Evolutionary conservation across 2,888 invertebrate species (phyloP).

Genomic region (Liposcelis brunnea): DNA sequence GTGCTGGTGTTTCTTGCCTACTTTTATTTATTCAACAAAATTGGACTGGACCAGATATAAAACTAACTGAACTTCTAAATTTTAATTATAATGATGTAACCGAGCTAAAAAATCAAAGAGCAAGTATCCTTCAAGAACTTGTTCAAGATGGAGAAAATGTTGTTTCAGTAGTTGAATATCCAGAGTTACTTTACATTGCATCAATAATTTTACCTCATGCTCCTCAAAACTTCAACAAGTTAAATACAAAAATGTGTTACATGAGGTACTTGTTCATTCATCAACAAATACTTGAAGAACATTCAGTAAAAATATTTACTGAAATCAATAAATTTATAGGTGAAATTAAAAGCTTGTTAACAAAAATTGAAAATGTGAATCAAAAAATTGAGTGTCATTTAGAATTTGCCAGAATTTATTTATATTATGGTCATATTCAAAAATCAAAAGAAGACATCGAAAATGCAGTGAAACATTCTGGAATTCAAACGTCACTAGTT

Average conservation of each 20-base stretch:
- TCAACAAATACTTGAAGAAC: conserved; percentile 59
- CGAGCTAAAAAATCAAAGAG: conserved; percentile 19
- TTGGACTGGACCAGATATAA: conserved; percentile 52
- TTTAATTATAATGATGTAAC: conserved; percentile 22
- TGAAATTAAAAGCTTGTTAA: conserved; percentile 24
- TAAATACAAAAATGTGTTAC: conserved; percentile 48
- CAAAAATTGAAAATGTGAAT: conserved; percentile 25
- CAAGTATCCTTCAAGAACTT: conserved; percentile 32
- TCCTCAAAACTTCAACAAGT: too few species aligned
- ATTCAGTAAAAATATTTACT: conserved; percentile 45
- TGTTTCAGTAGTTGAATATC: conserved; percentile 42
- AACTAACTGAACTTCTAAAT: too few species aligned
- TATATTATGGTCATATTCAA: conserved; percentile 54
- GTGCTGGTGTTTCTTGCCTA: conserved; percentile 44
- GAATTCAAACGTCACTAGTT: conserved; percentile 49
- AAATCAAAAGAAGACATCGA: conserved; percentile 49
- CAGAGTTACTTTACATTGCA: conserved; percentile 29
- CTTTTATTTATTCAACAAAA: conserved; percentile 62
- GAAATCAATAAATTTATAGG: conserved; percentile 35
- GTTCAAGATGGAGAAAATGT: conserved; percentile 41
- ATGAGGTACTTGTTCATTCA: conserved; percentile 55
- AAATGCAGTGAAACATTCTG: conserved; percentile 41
- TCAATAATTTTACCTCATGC: conserved; percentile 16
- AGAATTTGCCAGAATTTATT: conserved; percentile 44
- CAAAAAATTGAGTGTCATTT: conserved; percentile 28